These are phyloP conservation scores for Lasioglossum lativentre DNA, from an alignment of 2,888 invertebrate genomes.

Conservation along the genomic window DNA sequence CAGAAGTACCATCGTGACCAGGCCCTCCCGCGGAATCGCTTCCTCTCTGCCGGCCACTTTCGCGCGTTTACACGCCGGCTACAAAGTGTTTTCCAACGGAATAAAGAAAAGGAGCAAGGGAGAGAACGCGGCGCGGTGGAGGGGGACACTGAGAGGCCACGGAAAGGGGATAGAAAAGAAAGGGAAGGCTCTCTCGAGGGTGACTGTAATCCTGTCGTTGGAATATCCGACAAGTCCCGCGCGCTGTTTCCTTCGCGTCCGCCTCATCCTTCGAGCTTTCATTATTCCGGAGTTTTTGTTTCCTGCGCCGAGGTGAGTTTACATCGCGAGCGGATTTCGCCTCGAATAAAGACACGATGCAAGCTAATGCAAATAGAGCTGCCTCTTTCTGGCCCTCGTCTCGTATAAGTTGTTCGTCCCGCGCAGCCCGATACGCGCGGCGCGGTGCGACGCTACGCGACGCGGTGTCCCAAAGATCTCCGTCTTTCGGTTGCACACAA, in stretches of 20 bases:
- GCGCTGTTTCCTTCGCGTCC: slow-evolving; percentile 29
- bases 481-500: background rate
- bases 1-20: slow-evolving; percentile 30
- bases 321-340: slow-evolving; percentile 57
- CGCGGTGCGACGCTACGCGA: no score
- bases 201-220: slow-evolving; percentile 71
- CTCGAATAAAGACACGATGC: slow-evolving; percentile 56
- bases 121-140: background rate
- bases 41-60: slow-evolving; percentile 45
- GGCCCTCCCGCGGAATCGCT: slow-evolving; percentile 45
- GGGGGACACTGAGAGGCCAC: background rate
- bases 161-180: slow-evolving; percentile 36
- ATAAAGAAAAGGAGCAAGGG: slow-evolving; percentile 54
- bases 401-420: slow-evolving; percentile 27
- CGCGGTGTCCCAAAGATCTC: background rate
- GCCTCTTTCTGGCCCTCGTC: slow-evolving; percentile 31
- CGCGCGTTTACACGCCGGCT: slow-evolving; percentile 71
- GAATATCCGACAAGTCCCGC: slow-evolving; percentile 64
- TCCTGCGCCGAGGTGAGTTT: slow-evolving; percentile 37
- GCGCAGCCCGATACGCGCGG: background rate
- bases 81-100: slow-evolving; percentile 73
- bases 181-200: slow-evolving; percentile 53
- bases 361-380: slow-evolving; percentile 59
- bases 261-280: slow-evolving; percentile 33
- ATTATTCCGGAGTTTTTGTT: slow-evolving; percentile 52